These are phyloP conservation scores for Ectropis grisescens DNA, from an alignment of 1,140 invertebrate species.

Conservation along the genomic window DNA sequence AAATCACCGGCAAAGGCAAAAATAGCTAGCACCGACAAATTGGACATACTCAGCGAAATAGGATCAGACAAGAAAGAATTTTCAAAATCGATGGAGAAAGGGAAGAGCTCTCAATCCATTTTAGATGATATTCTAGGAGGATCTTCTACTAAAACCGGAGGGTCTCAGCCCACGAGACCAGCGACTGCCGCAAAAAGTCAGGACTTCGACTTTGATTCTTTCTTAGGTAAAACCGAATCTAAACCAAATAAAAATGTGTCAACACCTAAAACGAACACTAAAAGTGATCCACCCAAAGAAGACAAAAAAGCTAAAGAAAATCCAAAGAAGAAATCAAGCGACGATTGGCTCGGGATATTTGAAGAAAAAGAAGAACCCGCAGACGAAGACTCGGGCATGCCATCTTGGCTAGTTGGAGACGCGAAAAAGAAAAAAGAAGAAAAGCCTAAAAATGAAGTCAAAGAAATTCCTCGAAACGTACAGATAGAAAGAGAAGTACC, in stretches of 20 bases:
- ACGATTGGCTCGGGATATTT: conserved; percentile 61
- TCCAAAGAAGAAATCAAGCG: conserved; percentile 37
- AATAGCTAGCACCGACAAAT: conserved; percentile 25
- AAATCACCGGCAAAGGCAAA: conserved; percentile 43
- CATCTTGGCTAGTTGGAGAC: conserved; percentile 46
- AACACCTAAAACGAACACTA: conserved; percentile 10
- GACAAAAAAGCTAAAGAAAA: conserved; percentile 8
- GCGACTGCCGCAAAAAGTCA: conserved; percentile 30
- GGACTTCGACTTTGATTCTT: conserved; percentile 45
- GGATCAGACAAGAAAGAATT: conserved; percentile 31
- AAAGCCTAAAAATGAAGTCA: conserved; percentile 14
- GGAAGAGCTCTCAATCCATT: conserved; percentile 49
- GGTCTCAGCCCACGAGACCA: conserved; percentile 15
- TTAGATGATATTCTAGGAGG: conserved; percentile 54
- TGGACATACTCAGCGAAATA: conserved; percentile 32
- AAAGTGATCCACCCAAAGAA: conserved; percentile 20
- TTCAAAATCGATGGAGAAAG: conserved; percentile 33
- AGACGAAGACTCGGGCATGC: conserved; percentile 34
- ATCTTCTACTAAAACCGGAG: conserved; percentile 20
- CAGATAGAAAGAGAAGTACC: conserved; percentile 8
- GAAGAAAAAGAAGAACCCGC: conserved; percentile 32
- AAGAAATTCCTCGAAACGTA: conserved; percentile 1
- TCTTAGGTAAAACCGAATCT: conserved; percentile 36
- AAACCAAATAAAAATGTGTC: conserved; percentile 8
- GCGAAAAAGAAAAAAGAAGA: conserved; percentile 34